Conservation (phyloP, 2,113 vertebrate species). For the Cynocephalus volans region DNA sequence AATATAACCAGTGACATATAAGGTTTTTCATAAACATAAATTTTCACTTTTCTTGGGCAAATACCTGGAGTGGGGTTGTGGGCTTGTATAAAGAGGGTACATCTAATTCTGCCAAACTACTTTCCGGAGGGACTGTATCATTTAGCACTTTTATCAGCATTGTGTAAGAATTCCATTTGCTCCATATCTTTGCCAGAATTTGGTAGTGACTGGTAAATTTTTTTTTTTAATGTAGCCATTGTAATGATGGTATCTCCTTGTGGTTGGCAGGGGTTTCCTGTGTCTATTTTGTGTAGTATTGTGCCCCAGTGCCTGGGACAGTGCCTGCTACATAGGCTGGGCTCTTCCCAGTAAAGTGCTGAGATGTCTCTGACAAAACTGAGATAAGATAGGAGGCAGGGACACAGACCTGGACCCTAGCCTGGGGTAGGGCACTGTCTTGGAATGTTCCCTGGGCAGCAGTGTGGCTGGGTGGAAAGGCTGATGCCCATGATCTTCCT, state of each 20-base stretch:
- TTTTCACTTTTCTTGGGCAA: not conserved
- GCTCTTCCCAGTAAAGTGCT: not conserved
- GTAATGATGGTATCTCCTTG: not conserved
- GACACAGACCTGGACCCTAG: rapidly evolving
- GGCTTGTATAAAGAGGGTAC: rapidly evolving
- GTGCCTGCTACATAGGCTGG: not conserved
- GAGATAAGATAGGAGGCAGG: not conserved
- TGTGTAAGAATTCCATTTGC: not conserved
- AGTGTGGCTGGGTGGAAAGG: not conserved
- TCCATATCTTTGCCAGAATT: not conserved
- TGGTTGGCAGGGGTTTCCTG: not conserved
- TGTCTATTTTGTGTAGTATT: rapidly evolving
- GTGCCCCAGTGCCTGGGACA: not conserved
- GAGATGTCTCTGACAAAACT: too few relatives aligned
- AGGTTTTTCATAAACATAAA: not conserved
- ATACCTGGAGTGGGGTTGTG: not conserved
- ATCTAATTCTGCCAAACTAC: rapidly evolving
- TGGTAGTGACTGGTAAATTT: not conserved
- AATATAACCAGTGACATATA: not conserved
- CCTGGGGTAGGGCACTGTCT: not conserved
- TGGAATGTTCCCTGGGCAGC: not conserved
- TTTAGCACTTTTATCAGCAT: rapidly evolving
- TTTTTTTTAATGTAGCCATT: too few relatives aligned
- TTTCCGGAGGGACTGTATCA: rapidly evolving
- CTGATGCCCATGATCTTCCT: not conserved